Conservation (phyloP, 2,888 invertebrate species). For the Tigriopus californicus region DNA sequence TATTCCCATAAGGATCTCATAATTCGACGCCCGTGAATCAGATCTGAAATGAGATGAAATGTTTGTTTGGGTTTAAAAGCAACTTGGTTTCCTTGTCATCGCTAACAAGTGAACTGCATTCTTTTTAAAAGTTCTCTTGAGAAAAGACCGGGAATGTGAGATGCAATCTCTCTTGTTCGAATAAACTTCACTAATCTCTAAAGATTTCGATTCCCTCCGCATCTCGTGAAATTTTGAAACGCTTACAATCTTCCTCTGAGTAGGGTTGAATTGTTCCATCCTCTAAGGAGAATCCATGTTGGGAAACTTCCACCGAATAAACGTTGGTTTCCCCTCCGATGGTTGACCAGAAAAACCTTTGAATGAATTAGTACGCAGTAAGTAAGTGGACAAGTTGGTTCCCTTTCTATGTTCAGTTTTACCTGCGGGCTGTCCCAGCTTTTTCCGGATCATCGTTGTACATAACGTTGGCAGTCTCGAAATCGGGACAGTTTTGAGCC, state of each 20-base stretch:
- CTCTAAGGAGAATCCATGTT: constrained; percentile 47
- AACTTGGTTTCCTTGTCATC: too few relatives aligned
- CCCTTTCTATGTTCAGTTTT: constrained; percentile 21
- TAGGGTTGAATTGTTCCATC: constrained; percentile 50
- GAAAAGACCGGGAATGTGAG: too few relatives aligned
- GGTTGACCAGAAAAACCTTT: not conserved
- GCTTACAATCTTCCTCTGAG: constrained; percentile 59
- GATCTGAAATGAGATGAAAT: not conserved
- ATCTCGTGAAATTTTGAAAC: not conserved
- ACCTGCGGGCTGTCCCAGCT: constrained; percentile 69
- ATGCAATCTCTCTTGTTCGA: too few relatives aligned
- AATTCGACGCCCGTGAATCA: constrained; percentile 10
- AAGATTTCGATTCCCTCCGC: too few relatives aligned
- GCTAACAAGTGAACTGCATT: too few relatives aligned
- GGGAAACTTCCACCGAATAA: constrained; percentile 73
- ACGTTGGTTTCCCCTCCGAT: constrained; percentile 41
- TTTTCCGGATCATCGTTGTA: constrained; percentile 81
- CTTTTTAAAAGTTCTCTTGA: too few relatives aligned
- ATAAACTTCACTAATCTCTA: too few relatives aligned
- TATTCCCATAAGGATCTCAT: constrained; percentile 13
- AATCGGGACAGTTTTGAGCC: constrained; percentile 70
- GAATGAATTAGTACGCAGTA: not conserved
- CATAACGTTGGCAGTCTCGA: constrained; percentile 61
- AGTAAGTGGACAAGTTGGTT: not conserved
- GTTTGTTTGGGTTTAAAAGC: too few relatives aligned